phyloP scores from a whole-genome alignment of 2,888 invertebrate species.

The Embidobia sp. region DNA sequence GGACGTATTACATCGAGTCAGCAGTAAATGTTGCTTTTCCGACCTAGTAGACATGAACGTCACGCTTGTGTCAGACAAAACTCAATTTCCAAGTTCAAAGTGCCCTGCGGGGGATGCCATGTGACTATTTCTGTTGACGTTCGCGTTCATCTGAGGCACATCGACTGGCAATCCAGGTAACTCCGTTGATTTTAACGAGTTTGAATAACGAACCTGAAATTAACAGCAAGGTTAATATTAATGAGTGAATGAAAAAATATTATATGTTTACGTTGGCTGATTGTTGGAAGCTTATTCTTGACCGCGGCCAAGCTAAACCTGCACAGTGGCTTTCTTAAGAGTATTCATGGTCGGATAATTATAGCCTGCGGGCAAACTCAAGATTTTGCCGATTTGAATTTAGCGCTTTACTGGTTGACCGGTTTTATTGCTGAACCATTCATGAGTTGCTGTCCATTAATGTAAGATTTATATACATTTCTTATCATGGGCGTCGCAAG shows the following conservation, averaged over 20 bases:
- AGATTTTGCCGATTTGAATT: conserved; percentile 44
- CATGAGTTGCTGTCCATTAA: conserved; percentile 64
- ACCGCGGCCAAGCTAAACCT: too few relatives aligned
- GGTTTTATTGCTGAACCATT: conserved; percentile 46
- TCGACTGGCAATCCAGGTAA: too few relatives aligned
- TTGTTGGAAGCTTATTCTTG: too few relatives aligned
- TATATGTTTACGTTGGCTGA: too few relatives aligned
- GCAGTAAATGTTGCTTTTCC: conserved; percentile 1
- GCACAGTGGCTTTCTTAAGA: too few relatives aligned
- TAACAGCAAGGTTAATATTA: background rate
- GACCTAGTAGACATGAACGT: background rate
- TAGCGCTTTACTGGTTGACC: conserved; percentile 48
- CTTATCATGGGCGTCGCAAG: too few relatives aligned
- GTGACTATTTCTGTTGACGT: background rate
- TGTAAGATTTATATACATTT: conserved; percentile 34
- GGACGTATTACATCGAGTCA: conserved; percentile 7
- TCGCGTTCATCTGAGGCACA: too few relatives aligned
- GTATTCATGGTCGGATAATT: conserved; percentile 16
- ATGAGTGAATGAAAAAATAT: background rate
- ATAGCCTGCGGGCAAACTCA: conserved; percentile 10
- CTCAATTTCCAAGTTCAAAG: background rate
- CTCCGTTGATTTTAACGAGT: too few relatives aligned
- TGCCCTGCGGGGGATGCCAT: background rate
- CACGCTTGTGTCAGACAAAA: background rate
- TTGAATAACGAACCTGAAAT: too few relatives aligned